phyloP scores from a whole-genome alignment of 2,888 invertebrate species.

The Platycheirus rosarum region DNA sequence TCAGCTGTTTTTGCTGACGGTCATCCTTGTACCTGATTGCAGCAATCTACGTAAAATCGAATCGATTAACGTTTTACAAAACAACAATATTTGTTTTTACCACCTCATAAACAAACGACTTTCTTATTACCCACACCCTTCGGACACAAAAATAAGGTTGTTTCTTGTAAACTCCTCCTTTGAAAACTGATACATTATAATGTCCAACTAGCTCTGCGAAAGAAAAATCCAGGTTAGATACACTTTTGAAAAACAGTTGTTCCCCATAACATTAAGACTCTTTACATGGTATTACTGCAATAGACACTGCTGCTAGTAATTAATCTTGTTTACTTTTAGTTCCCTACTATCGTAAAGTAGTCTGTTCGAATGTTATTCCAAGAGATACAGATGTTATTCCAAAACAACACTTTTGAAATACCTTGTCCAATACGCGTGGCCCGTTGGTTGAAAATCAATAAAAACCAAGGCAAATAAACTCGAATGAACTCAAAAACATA shows the following conservation, averaged over 20 bases:
- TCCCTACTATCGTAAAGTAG: background rate
- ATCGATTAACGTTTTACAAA: no score
- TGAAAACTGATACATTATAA: no score
- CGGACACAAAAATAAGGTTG: no score
- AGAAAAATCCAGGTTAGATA: background rate
- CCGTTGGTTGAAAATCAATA: slow-evolving; percentile 54
- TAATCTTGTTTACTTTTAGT: slow-evolving; percentile 1
- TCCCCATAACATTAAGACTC: background rate
- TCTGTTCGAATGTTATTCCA: background rate
- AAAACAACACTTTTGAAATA: slow-evolving; percentile 46
- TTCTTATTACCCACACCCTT: no score
- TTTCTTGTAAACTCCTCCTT: no score
- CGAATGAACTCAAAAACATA: slow-evolving; percentile 65
- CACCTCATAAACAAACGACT: no score
- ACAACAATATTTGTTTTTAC: no score
- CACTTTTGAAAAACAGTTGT: background rate
- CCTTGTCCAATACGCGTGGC: background rate
- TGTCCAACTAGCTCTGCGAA: background rate
- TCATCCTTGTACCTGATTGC: no score
- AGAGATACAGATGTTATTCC: slow-evolving; percentile 16
- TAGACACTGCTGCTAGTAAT: background rate
- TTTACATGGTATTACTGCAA: background rate
- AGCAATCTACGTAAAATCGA: no score
- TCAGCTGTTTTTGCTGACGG: no score
- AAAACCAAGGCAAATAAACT: slow-evolving; percentile 68